Evolutionary conservation across 2,888 invertebrate genomes (phyloP), one percentile per base, ranked within the genome.

Genomic region (Empis stercorea): DNA sequence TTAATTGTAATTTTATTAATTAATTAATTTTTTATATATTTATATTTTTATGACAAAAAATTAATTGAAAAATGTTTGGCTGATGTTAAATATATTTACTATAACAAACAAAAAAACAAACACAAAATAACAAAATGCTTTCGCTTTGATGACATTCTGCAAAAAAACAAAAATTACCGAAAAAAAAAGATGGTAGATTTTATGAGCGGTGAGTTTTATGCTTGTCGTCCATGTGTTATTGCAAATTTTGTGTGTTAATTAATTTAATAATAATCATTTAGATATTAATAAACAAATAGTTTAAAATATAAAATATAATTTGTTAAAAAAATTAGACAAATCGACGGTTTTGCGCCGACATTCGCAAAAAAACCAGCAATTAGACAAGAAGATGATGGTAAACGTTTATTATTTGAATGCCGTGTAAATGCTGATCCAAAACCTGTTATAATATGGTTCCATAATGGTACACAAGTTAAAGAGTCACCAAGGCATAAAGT

Each of bases 351-450:
- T 72, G 93, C 95, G 72, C 95, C 95, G 65, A 94, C 94, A 66
- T 96, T 96, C 76, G 86, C 92, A 72, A 92, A 94, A 76, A 95
- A 95, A 74, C 95, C 95, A 54, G 84, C 92, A 60, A 96, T 96
- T 72, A 80, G 93, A 68, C 95, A 96, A 73, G 94, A 94, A 72
- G 94, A 94, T 71, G 92, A 93, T 71, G 93, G 93, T 61, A 91
- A 91, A 74, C 79, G 89, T 68, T 75, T 94, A 59, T 78, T 92
- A 61, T 93, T 93, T 74, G 93, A 93, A 75, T 93, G 93, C 73
- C 82, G 89, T 65, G 91, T 93, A 63, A 87, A 89, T 64, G 92
- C 93, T 58, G 92, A 93, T 72, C 93, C 93, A 49, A 80, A 84
- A 62, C 93, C 93, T 56, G 78, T 78, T 59, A 88, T 94, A 55